These are phyloP conservation scores for Malurus melanocephalus DNA, from an alignment of 2,113 vertebrate genomes.

Conservation along the genomic window DNA sequence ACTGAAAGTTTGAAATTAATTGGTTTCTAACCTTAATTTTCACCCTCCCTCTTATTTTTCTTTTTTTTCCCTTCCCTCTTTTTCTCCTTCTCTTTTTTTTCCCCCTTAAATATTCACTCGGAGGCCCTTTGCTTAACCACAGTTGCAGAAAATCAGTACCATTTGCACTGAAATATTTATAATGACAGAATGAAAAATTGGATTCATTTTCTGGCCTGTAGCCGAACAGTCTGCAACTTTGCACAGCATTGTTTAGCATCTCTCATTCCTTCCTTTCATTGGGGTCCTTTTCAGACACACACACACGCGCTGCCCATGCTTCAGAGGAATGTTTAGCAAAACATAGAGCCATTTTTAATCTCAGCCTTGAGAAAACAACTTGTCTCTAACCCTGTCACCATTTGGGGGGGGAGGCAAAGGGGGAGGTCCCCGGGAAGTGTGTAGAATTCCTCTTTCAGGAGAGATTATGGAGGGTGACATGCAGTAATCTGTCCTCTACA, in stretches of 20 bases:
- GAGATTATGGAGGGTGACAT: conserved; percentile 16
- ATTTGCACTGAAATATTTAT: conserved; percentile 88
- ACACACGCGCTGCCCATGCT: conserved; percentile 6
- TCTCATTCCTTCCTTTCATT: conserved; percentile 64
- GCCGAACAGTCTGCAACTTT: conserved; percentile 82
- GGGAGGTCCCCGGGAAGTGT: rapidly evolving
- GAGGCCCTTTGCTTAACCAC: conserved; percentile 83
- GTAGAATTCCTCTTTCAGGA: background rate
- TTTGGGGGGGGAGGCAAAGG: background rate
- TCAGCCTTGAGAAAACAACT: conserved; percentile 44
- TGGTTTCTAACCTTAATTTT: conserved; percentile 71
- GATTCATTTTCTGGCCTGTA: conserved; percentile 85
- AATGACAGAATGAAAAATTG: conserved; percentile 87
- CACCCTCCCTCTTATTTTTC: background rate
- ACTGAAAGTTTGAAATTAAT: conserved; percentile 76
- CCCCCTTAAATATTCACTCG: conserved; percentile 74
- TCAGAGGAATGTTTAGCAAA: conserved; percentile 63
- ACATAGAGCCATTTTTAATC: conserved; percentile 38
- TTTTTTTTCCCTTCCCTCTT: background rate
- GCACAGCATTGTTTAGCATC: conserved; percentile 71
- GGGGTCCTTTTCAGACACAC: conserved; percentile 54
- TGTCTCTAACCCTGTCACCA: conserved; percentile 21
- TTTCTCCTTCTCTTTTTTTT: conserved; percentile 8
- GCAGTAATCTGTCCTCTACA: background rate
- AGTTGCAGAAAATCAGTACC: conserved; percentile 84